Conservation (phyloP, 2,888 invertebrate species). For the Silvanus unidentatus region DNA sequence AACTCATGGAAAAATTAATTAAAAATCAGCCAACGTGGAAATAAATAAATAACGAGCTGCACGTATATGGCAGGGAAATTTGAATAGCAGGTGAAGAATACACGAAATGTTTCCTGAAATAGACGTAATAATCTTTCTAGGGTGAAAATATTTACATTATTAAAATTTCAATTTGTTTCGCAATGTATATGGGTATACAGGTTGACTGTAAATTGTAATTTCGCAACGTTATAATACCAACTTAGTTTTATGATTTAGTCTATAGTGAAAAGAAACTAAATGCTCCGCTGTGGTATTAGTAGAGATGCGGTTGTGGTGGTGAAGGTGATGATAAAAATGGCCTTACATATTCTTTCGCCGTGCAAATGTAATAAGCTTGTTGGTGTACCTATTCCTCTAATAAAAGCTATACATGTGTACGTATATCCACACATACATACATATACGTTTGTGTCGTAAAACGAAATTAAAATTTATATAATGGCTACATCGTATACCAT, state of each 20-base stretch:
- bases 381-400: too few species aligned
- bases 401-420: too few species aligned
- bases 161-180: slow-evolving; percentile 40
- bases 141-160: slow-evolving; percentile 40
- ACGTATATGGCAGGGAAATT: slow-evolving; percentile 17
- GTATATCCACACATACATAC: too few species aligned
- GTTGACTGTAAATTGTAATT: slow-evolving; percentile 25
- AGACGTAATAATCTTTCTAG: slow-evolving; percentile 34
- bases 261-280: not conserved
- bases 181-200: slow-evolving; percentile 4
- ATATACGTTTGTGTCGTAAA: slow-evolving; percentile 13
- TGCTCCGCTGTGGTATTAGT: too few species aligned
- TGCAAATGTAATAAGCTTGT: not conserved
- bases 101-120: slow-evolving; percentile 34
- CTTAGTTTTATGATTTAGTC: slow-evolving; percentile 17
- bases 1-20: too few species aligned
- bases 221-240: slow-evolving; percentile 15
- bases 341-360: not conserved
- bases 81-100: slow-evolving; percentile 31
- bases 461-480: slow-evolving; percentile 20
- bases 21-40: too few species aligned
- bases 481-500: slow-evolving; percentile 7
- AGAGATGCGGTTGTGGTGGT: too few species aligned
- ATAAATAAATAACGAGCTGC: too few species aligned
- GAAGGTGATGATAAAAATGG: too few species aligned